phyloP scores from a whole-genome alignment of 2,888 invertebrate genomes.

The Mycogona germanica region DNA sequence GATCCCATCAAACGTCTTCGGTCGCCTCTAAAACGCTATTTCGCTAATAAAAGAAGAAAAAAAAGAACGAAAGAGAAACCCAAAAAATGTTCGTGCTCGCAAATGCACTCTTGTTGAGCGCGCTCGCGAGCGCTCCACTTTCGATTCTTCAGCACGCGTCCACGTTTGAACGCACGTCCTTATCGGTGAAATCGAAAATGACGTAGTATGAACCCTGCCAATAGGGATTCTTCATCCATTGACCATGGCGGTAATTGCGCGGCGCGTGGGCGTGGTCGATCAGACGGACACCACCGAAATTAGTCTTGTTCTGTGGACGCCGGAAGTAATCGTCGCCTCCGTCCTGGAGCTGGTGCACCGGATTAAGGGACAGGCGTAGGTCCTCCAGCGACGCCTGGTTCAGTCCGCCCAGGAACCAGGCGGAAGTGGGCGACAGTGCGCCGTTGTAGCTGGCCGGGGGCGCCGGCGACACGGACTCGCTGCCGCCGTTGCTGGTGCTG shows the following conservation, averaged over 20 bases:
- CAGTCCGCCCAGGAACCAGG: background rate
- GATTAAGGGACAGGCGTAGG: background rate
- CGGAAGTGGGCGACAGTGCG: too few species aligned
- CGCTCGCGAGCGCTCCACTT: too few species aligned
- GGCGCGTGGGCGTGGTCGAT: too few species aligned
- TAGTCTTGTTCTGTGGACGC: background rate
- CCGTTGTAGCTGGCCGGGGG: conserved; percentile 1
- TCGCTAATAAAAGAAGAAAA: too few species aligned
- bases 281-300: background rate
- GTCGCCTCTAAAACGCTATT: too few species aligned
- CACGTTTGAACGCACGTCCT: too few species aligned
- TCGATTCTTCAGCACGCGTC: too few species aligned
- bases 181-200: conserved; percentile 23
- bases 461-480: conserved; percentile 1
- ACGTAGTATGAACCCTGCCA: conserved; percentile 20
- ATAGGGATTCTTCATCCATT: conserved; percentile 19
- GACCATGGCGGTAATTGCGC: conserved; percentile 13
- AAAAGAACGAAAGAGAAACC: too few species aligned
- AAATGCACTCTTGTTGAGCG: too few species aligned
- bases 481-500: background rate
- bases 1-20: too few species aligned
- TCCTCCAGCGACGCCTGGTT: conserved; percentile 7
- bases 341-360: conserved; percentile 9
- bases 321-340: background rate
- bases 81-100: too few species aligned